A percentile compares a stretch with the other conserved stretches of the same genome.
phyloP scores from a whole-genome alignment of 53 echinoderm and acorn worm species.

The Echinometra lucunter region DNA sequence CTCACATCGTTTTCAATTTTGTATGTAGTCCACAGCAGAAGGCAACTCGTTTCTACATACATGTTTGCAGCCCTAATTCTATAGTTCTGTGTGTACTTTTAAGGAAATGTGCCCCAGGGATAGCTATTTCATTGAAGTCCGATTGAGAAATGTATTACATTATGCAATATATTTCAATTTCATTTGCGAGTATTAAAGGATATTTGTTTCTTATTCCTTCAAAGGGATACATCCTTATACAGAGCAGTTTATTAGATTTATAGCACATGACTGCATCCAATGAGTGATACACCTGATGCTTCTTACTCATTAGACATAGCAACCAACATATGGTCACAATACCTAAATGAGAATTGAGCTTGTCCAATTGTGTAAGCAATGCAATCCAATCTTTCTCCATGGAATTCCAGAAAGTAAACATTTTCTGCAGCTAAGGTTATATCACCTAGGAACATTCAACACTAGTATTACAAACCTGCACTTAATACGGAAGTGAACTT shows the following conservation, averaged over 20 bases:
- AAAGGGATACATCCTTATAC: background rate
- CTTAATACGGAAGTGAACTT: background rate
- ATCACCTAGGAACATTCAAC: background rate
- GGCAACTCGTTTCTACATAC: conserved; percentile 35
- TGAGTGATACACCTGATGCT: background rate
- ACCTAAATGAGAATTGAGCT: background rate
- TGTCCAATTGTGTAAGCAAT: background rate
- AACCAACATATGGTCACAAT: background rate
- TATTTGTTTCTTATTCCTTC: background rate
- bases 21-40: conserved; percentile 29
- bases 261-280: background rate
- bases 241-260: background rate
- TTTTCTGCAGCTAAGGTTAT: background rate
- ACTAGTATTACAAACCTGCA: background rate
- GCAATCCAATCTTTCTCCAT: background rate
- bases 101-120: background rate
- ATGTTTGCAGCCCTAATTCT: background rate
- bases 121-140: background rate
- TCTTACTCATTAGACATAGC: background rate
- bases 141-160: background rate
- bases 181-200: background rate
- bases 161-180: background rate
- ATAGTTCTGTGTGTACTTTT: conserved; percentile 6
- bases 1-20: conserved; percentile 7
- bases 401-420: background rate